phyloP scores from a whole-genome alignment of 2,113 vertebrate species.

The Equus przewalskii region DNA sequence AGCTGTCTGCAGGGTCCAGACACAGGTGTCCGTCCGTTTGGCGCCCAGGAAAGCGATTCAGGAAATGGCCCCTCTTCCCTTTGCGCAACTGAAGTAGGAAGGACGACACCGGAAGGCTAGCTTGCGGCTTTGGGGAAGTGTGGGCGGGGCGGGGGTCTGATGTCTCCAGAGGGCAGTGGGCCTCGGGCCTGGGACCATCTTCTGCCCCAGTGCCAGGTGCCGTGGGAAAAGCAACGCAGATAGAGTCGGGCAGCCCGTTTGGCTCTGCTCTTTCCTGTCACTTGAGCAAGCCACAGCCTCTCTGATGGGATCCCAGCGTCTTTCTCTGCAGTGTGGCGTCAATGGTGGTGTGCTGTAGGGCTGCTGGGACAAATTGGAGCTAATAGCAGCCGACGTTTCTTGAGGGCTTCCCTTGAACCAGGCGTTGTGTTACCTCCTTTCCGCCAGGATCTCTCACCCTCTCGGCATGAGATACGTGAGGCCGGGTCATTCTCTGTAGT shows the following conservation, averaged over 20 bases:
- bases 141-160: fast-evolving
- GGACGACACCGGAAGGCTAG: too few species aligned
- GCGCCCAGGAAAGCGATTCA: not conserved
- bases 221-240: fast-evolving
- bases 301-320: not conserved
- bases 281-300: not conserved
- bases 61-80: fast-evolving
- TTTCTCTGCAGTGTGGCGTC: not conserved
- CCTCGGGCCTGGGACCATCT: not conserved
- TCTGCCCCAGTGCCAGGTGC: fast-evolving
- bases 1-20: not conserved
- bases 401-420: not conserved
- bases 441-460: not conserved
- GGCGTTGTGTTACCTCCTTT: fast-evolving
- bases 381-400: fast-evolving
- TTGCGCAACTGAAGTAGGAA: fast-evolving
- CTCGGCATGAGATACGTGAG: fast-evolving
- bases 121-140: fast-evolving
- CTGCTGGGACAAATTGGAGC: not conserved
- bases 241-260: not conserved
- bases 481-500: too few species aligned
- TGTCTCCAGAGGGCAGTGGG: not conserved
- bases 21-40: fast-evolving
- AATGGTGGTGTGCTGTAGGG: fast-evolving
- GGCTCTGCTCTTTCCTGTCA: not conserved